Evolutionary conservation across 1,140 invertebrate genomes (phyloP).

Genomic region (Periplaneta americana): DNA sequence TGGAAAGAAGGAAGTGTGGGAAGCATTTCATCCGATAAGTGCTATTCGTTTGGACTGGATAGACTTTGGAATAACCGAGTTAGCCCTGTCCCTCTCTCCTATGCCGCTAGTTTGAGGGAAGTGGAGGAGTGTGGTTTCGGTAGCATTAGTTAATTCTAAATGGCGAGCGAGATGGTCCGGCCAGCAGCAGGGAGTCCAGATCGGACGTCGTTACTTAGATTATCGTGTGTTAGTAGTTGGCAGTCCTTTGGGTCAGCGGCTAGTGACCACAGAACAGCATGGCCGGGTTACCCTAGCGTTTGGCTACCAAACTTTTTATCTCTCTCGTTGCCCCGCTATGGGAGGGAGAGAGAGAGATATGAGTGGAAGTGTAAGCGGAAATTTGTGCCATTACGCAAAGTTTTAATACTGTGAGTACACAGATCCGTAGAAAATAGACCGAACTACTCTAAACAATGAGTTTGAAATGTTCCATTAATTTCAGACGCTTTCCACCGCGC

Average conservation of each 20-base stretch:
- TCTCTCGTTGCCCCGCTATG: not conserved
- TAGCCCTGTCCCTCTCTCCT: not conserved
- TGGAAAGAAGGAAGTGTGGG: not conserved
- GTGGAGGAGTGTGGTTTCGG: not conserved
- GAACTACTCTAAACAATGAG: not conserved
- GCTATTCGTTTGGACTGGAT: not conserved
- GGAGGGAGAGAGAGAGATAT: not conserved
- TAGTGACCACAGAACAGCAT: not conserved
- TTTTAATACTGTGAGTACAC: not conserved
- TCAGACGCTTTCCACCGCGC: too few relatives aligned
- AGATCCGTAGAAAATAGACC: not conserved
- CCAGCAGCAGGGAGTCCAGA: not conserved
- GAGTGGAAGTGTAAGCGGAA: too few relatives aligned
- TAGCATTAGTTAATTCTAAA: not conserved
- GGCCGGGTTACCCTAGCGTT: not conserved
- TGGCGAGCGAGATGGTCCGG: not conserved
- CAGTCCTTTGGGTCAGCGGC: too few relatives aligned
- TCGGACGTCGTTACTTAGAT: not conserved
- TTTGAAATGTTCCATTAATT: not conserved
- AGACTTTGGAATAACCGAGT: not conserved
- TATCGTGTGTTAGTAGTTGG: not conserved
- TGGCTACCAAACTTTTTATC: not conserved
- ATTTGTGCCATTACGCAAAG: not conserved
- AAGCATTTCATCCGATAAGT: not conserved
- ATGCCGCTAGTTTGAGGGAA: not conserved